Base-by-base conservation (phyloP, 2,888 invertebrate species). In the Pachliopta kotzebuea region DNA sequence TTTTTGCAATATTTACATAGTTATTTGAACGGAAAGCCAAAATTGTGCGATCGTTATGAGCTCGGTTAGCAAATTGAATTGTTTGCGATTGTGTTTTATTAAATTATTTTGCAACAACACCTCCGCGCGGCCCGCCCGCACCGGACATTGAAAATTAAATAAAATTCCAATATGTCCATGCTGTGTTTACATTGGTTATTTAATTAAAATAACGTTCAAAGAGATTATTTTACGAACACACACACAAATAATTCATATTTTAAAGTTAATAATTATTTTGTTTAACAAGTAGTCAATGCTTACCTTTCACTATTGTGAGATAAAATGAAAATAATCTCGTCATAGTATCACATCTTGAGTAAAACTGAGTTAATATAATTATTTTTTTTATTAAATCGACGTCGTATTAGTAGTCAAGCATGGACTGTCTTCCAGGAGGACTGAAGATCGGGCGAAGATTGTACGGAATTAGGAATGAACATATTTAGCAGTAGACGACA, bases 31-130 rank as follows among this genome's bases (percentile, higher is more conserved):
- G 8, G 50, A 6, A 21, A 52, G 3, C 50, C 21, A 21, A 21
- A 52, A 52, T 52, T 52, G n/a, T n/a, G 21, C 21, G 50, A 11
- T 11, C 50, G 45, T 3, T 42, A 17, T 2, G n/a, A n/a, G 23
- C 24, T 57, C 24, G 57, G 57, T 57, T 11, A 57, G n/a, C 45
- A 57, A 57, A 57, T 57, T 57, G 57, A 57, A 57, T 57, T 57
- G 29, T 17, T 37, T 55, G n/a, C 24, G 37, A 37, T 56, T 31
- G 42, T 56, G 23, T 57, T 45, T 42, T 57, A 57, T 49, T 49
- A 57, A 57, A 45, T 57, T 57, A n/a, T 49, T 24, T 57, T 26
- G 26, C 57, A 45, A 45, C 42, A 54, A 53, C 60, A 54, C n/a
- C 52, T 24, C 49, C 1, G n/a, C 11, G 26, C 26, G 26, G 26